Evolutionary conservation across 2,113 vertebrate genomes (phyloP).

Genomic region (Nibea coibor): DNA sequence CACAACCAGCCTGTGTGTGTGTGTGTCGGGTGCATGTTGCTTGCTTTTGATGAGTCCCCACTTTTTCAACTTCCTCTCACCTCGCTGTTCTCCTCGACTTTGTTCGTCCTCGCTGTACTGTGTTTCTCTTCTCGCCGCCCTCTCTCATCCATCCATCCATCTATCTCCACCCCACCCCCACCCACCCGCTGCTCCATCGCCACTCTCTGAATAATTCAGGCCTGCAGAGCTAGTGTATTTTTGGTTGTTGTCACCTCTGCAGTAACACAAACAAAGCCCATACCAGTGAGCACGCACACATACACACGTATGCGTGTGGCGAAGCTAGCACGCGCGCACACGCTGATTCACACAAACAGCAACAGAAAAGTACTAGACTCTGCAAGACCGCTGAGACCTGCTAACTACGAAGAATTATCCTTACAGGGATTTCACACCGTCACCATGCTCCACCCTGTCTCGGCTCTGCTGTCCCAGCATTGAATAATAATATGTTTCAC

Average conservation of each 20-base stretch:
- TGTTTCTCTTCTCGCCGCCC: slow-evolving; percentile 12
- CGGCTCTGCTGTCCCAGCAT: slow-evolving; percentile 7
- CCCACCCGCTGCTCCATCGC: slow-evolving; percentile 36
- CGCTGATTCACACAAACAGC: neutral
- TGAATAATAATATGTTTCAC: slow-evolving; percentile 39
- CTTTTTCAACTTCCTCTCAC: slow-evolving; percentile 46
- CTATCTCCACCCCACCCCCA: slow-evolving; percentile 24
- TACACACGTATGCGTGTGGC: neutral
- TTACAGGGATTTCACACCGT: slow-evolving; percentile 37
- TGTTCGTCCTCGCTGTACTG: slow-evolving; percentile 30
- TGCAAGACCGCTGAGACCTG: slow-evolving; percentile 8
- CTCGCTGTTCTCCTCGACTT: slow-evolving; percentile 11
- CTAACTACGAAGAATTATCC: slow-evolving; percentile 24
- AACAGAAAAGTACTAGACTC: slow-evolving; percentile 16
- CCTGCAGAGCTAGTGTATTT: slow-evolving; percentile 57
- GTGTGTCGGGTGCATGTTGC: neutral
- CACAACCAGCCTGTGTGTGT: neutral
- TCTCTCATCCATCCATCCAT: slow-evolving; percentile 53
- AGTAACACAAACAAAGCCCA: slow-evolving; percentile 48
- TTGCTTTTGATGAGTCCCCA: slow-evolving; percentile 22
- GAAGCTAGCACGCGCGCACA: neutral
- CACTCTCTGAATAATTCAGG: slow-evolving; percentile 72
- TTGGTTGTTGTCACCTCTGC: slow-evolving; percentile 67
- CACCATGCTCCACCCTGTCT: slow-evolving; percentile 3
- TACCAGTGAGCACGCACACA: neutral